Base-by-base conservation (phyloP, 2,797 vertebrate genomes). In the Lepus oiostolus region DNA sequence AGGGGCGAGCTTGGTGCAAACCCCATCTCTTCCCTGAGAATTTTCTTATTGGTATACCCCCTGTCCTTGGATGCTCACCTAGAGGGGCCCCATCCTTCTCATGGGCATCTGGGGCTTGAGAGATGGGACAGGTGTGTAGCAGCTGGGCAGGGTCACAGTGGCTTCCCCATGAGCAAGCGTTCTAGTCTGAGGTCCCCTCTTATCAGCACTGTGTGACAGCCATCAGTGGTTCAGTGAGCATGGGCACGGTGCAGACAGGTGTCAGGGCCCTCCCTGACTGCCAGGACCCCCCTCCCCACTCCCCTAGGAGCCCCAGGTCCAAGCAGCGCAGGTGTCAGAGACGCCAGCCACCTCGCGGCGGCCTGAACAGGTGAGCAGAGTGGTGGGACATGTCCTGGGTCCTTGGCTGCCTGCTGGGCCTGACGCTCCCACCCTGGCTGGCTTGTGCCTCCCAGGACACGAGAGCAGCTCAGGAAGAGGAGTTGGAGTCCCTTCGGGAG, bases 381-480 rank as follows among this genome's bases (percentile, higher is more conserved):
- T 12, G 68, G 32, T 17, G 28, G 35, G 47, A 32, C 35, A 8
- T n/a, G 11, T 26, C 42, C 22, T 54, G 26, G 42, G 21, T 21
- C 89, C 28, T 89, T 71, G 58, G 52, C 81, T 42, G 30, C 82
- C 68, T 91, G 1, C n/a, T 68, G 81, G 63, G 63, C 68, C 89
- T 82, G 76, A 88, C 52, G 42, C 24, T 47, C 76, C 22, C 7
- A 60, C n/a, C 50, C 47, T 30, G 3, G 67, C 75, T 88, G 79
- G 32, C 50, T 32, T 80, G 14, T 96, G 75, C 47, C 62, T 83
- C 63, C 58, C 54, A 98, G 94, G 98, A 99, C 38, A 90, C 87
- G 10, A 97, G 98, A 97, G 98, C 97, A 10, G 96, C 94, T 84
- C 99, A 99, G 95, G 98, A 99, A 96, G 98, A 98, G 76, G 99